Percentiles rank a stretch among this genome's conserved stretches.
phyloP scores from a whole-genome alignment of 2,113 vertebrate genomes.

The Forbesichthys papilliferus region DNA sequence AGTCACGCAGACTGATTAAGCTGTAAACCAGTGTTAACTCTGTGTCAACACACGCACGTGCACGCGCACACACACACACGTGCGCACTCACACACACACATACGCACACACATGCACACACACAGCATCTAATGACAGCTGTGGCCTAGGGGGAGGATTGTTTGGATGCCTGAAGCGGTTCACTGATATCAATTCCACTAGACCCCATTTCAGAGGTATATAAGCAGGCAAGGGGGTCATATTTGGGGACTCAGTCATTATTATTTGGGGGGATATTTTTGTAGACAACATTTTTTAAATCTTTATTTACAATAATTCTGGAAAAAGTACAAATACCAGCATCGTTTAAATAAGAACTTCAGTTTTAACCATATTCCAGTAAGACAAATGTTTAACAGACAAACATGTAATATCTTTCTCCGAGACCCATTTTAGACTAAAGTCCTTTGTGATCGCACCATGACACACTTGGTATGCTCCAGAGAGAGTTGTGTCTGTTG shows the following conservation, averaged over 20 bases:
- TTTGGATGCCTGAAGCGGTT: conserved; percentile 59
- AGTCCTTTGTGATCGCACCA: not conserved
- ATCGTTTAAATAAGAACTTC: not conserved
- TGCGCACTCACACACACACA: conserved; percentile 16
- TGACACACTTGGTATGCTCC: not conserved
- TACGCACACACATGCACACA: conserved; percentile 3
- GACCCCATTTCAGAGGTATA: conserved; percentile 43
- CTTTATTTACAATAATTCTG: not conserved
- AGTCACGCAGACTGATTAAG: conserved; percentile 73
- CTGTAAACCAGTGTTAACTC: conserved; percentile 72
- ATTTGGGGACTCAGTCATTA: too few species aligned
- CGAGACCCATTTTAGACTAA: not conserved
- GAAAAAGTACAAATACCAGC: not conserved
- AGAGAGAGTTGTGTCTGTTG: conserved; percentile 1
- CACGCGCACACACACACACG: conserved; percentile 35
- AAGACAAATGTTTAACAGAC: not conserved
- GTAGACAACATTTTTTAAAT: too few species aligned
- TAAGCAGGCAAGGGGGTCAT: conserved; percentile 6
- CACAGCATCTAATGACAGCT: conserved; percentile 53
- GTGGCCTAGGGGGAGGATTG: conserved; percentile 54
- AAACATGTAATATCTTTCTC: not conserved
- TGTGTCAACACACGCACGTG: conserved; percentile 57
- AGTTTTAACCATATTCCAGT: not conserved
- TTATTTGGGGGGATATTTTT: too few species aligned
- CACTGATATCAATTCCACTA: conserved; percentile 53